These are phyloP conservation scores for Cyclura pinguis DNA, from an alignment of 2,797 vertebrate species.

Conservation along the genomic window DNA sequence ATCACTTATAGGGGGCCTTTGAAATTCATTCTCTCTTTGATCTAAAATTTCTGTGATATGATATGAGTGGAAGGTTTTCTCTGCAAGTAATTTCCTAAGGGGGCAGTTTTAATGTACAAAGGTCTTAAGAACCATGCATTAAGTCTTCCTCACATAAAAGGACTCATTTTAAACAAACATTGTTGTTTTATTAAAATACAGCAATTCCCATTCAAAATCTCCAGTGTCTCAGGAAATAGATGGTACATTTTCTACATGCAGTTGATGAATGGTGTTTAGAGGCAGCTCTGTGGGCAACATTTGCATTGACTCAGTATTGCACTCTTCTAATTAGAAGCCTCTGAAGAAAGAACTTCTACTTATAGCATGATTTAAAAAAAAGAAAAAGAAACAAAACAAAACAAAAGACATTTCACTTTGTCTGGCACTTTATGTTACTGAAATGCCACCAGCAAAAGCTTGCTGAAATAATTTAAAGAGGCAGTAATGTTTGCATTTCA, in stretches of 20 bases:
- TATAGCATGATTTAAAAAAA: constrained; percentile 25
- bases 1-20: background rate
- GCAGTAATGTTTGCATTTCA: constrained; percentile 69
- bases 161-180: background rate
- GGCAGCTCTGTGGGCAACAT: constrained; percentile 69
- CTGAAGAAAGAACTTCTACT: constrained; percentile 62
- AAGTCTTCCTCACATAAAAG: background rate
- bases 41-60: background rate
- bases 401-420: constrained; percentile 67
- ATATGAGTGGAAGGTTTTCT: background rate
- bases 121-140: background rate
- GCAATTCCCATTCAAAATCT: constrained; percentile 7
- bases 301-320: constrained; percentile 52
- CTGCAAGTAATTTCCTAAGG: background rate
- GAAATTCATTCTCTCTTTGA: background rate
- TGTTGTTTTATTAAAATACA: background rate
- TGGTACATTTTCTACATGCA: constrained; percentile 49
- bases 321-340: constrained; percentile 74
- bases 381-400: constrained; percentile 21
- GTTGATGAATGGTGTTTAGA: constrained; percentile 59
- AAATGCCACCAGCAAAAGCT: constrained; percentile 69
- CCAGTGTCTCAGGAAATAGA: constrained; percentile 49
- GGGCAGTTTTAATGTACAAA: background rate
- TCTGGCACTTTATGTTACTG: constrained; percentile 68
- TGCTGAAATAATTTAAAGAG: constrained; percentile 77